Conservation (phyloP, 2,797 vertebrate genomes). For the Gallinago stenura region DNA sequence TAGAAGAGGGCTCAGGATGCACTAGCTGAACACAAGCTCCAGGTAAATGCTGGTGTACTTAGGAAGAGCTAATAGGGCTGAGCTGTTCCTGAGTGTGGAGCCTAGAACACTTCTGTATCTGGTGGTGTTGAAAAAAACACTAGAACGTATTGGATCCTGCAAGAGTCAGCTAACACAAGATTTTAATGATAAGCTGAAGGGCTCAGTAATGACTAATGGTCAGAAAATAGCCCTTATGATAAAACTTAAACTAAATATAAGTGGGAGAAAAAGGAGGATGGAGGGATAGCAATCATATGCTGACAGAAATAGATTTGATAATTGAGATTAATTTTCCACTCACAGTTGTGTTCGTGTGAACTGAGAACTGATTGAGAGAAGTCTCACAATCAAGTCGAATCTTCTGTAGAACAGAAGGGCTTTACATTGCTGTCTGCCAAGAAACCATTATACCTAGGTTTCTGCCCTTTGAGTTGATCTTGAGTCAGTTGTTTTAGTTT, state of each 20-base stretch:
- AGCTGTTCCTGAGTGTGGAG: background rate
- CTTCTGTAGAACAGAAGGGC: background rate
- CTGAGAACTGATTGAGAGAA: background rate
- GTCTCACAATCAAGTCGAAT: background rate
- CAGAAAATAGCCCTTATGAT: conserved; percentile 42
- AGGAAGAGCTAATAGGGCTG: background rate
- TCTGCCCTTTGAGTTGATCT: background rate
- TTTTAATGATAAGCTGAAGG: conserved; percentile 1
- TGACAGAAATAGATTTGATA: conserved; percentile 7
- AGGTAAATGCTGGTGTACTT: background rate
- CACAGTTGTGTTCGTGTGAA: background rate
- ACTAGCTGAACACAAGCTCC: background rate
- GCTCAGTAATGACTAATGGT: conserved; percentile 33
- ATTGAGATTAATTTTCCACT: background rate
- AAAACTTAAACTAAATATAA: conserved; percentile 37
- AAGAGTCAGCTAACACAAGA: background rate
- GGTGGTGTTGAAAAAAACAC: fast-evolving
- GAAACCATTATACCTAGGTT: fast-evolving
- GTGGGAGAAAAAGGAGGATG: conserved; percentile 1
- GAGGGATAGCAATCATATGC: background rate
- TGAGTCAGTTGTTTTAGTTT: background rate
- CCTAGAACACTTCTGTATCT: background rate
- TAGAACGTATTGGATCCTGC: background rate
- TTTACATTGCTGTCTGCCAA: background rate
- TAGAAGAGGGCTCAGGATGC: background rate